phyloP scores from a whole-genome alignment of 2,113 vertebrate species.

The Sinosuthora webbiana region DNA sequence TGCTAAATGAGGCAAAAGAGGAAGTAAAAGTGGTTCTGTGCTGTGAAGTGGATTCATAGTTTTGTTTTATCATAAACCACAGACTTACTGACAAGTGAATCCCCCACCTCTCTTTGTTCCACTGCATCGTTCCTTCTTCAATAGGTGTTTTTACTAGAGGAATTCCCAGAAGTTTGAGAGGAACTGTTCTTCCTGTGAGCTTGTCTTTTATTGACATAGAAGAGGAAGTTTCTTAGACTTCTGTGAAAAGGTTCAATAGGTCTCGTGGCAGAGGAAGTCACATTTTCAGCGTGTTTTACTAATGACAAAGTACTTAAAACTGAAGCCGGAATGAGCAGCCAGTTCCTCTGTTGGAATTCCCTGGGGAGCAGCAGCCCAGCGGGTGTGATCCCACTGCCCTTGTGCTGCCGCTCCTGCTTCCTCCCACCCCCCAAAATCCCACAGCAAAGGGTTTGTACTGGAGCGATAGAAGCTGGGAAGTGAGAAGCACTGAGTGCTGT shows the following conservation, averaged over 20 bases:
- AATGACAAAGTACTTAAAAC: not conserved
- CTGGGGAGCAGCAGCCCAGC: not conserved
- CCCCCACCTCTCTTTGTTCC: not conserved
- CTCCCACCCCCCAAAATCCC: not conserved
- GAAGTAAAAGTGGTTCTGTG: not conserved
- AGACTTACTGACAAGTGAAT: not conserved
- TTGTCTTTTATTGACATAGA: not conserved
- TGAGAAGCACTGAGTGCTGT: rapidly evolving
- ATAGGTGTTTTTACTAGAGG: not conserved
- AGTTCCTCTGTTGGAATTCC: not conserved
- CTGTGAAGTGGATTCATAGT: not conserved
- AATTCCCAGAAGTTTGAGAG: not conserved
- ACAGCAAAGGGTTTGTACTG: not conserved
- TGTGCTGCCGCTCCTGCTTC: not conserved
- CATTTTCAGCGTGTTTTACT: not conserved
- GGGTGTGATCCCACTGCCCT: rapidly evolving
- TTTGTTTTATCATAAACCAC: not conserved
- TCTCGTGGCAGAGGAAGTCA: not conserved
- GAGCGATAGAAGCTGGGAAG: rapidly evolving
- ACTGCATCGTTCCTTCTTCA: not conserved
- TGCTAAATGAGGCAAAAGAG: slow-evolving; percentile 2
- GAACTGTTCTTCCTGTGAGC: not conserved
- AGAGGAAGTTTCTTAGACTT: slow-evolving; percentile 18
- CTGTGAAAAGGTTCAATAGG: not conserved
- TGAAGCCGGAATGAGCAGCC: rapidly evolving